Evolutionary conservation across 2,113 vertebrate species (phyloP), one percentile per base, ranked within the genome.

Genomic region (Redunca redunca): DNA sequence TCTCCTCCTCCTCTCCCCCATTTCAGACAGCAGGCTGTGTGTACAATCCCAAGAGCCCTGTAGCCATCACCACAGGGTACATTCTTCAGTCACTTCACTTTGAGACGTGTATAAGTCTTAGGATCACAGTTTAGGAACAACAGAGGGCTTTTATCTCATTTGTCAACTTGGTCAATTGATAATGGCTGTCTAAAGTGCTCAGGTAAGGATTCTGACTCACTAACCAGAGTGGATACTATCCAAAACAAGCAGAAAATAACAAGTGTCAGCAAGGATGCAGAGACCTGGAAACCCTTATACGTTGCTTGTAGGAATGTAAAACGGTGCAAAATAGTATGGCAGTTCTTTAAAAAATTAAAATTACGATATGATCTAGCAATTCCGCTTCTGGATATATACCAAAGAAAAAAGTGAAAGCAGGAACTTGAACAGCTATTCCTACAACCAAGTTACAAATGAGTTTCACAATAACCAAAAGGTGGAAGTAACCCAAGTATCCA

Each of bases 11-110:
- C 15, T 25, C 28, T 40, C 53, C 26, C 33, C 33, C 12, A 19
- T 71, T 58, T 50, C 25, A 36, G 40, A 58, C 9, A 26, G 17
- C 3, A 9, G 6, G 6, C n/a, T 21, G 0, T 33, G 28, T 43
- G 10, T n/a, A 10, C 80, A 36, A 2, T 6, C n/a, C 40, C 7
- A 15, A 0, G 5, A 40, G 46, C 19, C 33, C n/a, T 6, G 3
- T 23, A 28, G 21, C 52, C 17, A 2, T 23, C 4, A 0, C 80
- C 14, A 6, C 52, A 17, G 64, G 36, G 57, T 3, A 40, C 64
- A 36, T 26, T 86, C 28, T 84, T 3, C 3, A 21, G n/a, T 40
- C 25, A 46, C 26, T 77, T 91, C 40, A 33, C 58, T 30, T 28
- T 26, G 55, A 58, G 85, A 43, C 71, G 40, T 17, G 5, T n/a